Conservation (phyloP, 2,888 invertebrate genomes). For the Pasiphila rectangulata region DNA sequence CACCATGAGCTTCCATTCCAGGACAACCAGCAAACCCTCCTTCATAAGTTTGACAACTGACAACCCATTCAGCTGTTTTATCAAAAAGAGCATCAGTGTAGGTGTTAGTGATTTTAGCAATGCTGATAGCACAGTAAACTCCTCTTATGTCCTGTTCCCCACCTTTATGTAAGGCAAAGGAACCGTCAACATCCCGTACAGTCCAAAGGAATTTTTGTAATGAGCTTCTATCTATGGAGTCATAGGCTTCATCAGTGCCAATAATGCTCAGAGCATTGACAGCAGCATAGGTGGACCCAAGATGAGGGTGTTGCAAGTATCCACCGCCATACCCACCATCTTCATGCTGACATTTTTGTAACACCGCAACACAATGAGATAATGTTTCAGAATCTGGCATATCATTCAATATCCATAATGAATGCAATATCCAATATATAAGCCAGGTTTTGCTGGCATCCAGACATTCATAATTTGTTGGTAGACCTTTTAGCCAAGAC, state of each 20-base stretch:
- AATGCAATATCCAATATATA: constrained; percentile 97
- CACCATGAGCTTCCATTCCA: constrained; percentile 98
- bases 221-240: constrained; percentile 89
- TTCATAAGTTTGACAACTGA: constrained; percentile 98
- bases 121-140: constrained; percentile 96
- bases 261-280: constrained; percentile 95
- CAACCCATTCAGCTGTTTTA: constrained; percentile 95
- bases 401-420: constrained; percentile 85
- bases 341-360: constrained; percentile 85
- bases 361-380: constrained; percentile 61
- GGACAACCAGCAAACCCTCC: constrained; percentile 96
- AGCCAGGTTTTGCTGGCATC: constrained; percentile 99
- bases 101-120: constrained; percentile 92
- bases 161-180: constrained; percentile 93
- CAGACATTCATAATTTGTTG: constrained; percentile 88
- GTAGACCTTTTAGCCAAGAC: constrained; percentile 84
- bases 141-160: constrained; percentile 98
- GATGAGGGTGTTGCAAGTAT: constrained; percentile 94
- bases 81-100: constrained; percentile 89
- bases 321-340: constrained; percentile 97
- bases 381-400: constrained; percentile 69
- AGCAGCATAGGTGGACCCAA: constrained; percentile 98
- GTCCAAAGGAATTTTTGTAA: constrained; percentile 89
- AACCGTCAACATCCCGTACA: constrained; percentile 91
- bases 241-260: constrained; percentile 91